Base-by-base conservation (phyloP, 2,888 invertebrate genomes). In the Protodeltote pygarga region DNA sequence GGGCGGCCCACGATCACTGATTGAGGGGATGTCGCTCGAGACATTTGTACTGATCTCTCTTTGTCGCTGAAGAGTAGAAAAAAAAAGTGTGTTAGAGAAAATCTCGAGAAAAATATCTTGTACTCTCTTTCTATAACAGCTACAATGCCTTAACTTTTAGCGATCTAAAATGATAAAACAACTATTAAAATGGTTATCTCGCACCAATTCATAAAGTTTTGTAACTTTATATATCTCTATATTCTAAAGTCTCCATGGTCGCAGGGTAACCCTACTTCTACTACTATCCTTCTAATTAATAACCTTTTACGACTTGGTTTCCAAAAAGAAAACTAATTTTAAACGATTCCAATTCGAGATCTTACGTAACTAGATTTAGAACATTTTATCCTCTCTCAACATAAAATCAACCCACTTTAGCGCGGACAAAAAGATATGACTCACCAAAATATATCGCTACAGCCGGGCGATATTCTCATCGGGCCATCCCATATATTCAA, bases 401-500 rank as follows among this genome's bases (percentile, higher is more conserved):
- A 45, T 39, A 49, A 37, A 40, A 33, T 32, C 17, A 15, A 23
- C 11, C 10, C 3, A 34, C 2, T 15, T 9, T 14, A 14, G 3
- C 1, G n/a, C 34, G 17, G 28, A n/a, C 24, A 3, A 46, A 60
- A 65, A 70, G 65, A 66, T 61, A 27, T 34, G 17, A 83, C 93
- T 93, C 78, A 96, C 96, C 96, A 97, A 81, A 95, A 95, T 65
- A 96, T 93, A 87, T 96, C 96, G 76, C 96, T 96, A 87, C 96
- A 96, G 19, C 94, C 93, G 10, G 95, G 95, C 13, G 96, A 95
- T 73, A 95, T 94, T 72, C 95, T 93, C 73, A 96, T 92, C 32
- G 96, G 95, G 2, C 97, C 97, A 79, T 97, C 97, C 97, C 97
- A 97, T 65, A 97, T 95, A 87, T 96, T 95, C 69, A 97, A 90